Evolutionary conservation across 2,888 invertebrate genomes (phyloP).

Genomic region (Xiphydria camelus): DNA sequence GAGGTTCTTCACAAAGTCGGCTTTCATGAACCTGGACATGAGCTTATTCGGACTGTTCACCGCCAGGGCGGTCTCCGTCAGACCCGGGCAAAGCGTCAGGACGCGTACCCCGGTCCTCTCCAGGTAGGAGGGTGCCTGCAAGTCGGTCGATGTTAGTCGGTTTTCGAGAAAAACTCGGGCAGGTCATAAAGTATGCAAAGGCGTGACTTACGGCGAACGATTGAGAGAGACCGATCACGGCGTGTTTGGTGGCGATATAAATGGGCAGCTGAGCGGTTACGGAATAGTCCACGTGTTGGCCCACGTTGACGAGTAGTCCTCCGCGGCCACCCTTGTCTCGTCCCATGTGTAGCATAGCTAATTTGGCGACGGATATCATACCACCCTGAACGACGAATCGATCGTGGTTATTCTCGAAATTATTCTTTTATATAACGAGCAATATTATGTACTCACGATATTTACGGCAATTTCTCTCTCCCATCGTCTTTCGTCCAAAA

Average conservation of each 20-base stretch:
- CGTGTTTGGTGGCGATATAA: constrained; percentile 54
- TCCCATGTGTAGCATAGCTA: constrained; percentile 55
- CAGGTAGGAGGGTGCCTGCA: constrained; percentile 43
- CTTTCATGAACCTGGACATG: constrained; percentile 49
- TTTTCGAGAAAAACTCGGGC: not conserved
- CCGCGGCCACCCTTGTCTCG: constrained; percentile 54
- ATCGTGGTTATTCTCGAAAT: too few relatives aligned
- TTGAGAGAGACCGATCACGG: constrained; percentile 47
- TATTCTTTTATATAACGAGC: not conserved
- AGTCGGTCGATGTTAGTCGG: too few relatives aligned
- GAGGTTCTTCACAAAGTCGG: constrained; percentile 50
- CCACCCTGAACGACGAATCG: constrained; percentile 33
- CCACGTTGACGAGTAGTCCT: constrained; percentile 59
- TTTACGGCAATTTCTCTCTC: constrained; percentile 76
- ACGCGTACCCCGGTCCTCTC: constrained; percentile 52
- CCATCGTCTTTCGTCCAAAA: constrained; percentile 76
- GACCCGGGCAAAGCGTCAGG: constrained; percentile 54
- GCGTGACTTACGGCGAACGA: constrained; percentile 40
- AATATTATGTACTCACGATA: constrained; percentile 61
- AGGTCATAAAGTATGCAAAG: too few relatives aligned
- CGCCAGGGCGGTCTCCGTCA: constrained; percentile 52
- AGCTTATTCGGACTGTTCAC: constrained; percentile 48
- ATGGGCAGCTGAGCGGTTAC: constrained; percentile 45
- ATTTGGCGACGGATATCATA: constrained; percentile 45
- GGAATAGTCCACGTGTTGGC: constrained; percentile 56